A percentile compares a stretch with the other conserved stretches of the same genome.
phyloP scores from a whole-genome alignment of 2,113 vertebrate species.

The Neogobius melanostomus region DNA sequence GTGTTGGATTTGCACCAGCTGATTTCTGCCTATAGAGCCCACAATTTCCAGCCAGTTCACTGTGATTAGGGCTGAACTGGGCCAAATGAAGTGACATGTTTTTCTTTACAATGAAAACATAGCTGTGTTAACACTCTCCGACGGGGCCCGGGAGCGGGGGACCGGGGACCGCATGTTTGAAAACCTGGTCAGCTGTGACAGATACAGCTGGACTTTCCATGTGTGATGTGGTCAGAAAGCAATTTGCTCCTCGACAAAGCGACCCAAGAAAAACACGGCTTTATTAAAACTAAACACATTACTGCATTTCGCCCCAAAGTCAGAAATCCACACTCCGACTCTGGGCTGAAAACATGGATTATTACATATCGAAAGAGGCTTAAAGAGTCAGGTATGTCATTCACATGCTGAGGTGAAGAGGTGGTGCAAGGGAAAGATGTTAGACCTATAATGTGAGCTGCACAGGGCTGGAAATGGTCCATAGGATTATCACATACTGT shows the following conservation, averaged over 20 bases:
- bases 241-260: constrained; percentile 67
- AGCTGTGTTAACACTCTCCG: constrained; percentile 55
- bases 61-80: constrained; percentile 56
- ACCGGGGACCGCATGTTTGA: constrained; percentile 7
- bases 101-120: constrained; percentile 71
- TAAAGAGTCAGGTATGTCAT: constrained; percentile 23
- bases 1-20: constrained; percentile 42
- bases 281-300: constrained; percentile 80
- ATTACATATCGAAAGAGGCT: constrained; percentile 48
- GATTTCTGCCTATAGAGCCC: constrained; percentile 7
- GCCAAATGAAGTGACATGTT: constrained; percentile 70
- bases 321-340: constrained; percentile 16
- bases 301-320: constrained; percentile 59
- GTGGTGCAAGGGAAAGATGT: constrained; percentile 15
- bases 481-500: constrained; percentile 28
- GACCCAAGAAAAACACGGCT: constrained; percentile 74
- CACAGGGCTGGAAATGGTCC: constrained; percentile 29
- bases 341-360: constrained; percentile 38
- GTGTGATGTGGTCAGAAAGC: constrained; percentile 71
- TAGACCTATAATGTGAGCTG: constrained; percentile 24
- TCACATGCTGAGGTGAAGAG: constrained; percentile 13
- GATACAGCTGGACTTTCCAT: constrained; percentile 60
- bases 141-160: constrained; percentile 22
- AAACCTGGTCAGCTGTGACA: constrained; percentile 34
- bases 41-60: constrained; percentile 37